Evolutionary conservation across 1,140 invertebrate species (phyloP), one percentile per base, ranked within the genome.

Genomic region (Danaus melanippus): DNA sequence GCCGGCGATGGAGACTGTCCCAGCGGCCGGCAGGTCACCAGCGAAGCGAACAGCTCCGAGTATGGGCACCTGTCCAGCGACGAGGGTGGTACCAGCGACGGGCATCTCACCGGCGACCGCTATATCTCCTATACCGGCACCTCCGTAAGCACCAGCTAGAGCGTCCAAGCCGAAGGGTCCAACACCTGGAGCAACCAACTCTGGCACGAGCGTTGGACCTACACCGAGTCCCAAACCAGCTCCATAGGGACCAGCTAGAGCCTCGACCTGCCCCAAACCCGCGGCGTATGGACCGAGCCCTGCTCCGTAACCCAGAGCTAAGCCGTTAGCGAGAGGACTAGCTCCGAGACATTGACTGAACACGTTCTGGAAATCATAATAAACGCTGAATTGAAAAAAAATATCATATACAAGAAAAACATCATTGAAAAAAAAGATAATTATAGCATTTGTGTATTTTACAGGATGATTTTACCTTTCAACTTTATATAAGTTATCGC

Each of bases 81-180:
- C 66, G 40, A 68, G 12, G 8, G 71, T 70, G 42, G 63, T 71
- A 46, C 74, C 74, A 50, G 63, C 63, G 9, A 79, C 76, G 12
- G 74, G 74, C 53, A 79, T 64, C 48, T 79, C 74, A 4, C 76
- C 74, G 10, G 60, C 54, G 9, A 76, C 74, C 2, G 58, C 64
- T 4, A 79, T 65, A 21, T 72, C 67, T 32, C 75, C 75, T 9
- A 70, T 53, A 9, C 75, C 75, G 10, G 58, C 58, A 17, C 73
- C 73, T 1, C 73, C 73, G 15, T 76, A 78, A 6, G 58, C 55
- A 1, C 57, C 64, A 32, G 21, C 21, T 4, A 32, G 21, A 32
- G 5, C 21, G 21, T 32, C 21, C 21, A 32, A 32, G 21, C 21
- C 21, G 21, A 32, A 32, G 21, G 21, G 2, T 48, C 42, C 42